Conservation (phyloP, 2,888 invertebrate genomes). For the Drosophila parthenogenetica region DNA sequence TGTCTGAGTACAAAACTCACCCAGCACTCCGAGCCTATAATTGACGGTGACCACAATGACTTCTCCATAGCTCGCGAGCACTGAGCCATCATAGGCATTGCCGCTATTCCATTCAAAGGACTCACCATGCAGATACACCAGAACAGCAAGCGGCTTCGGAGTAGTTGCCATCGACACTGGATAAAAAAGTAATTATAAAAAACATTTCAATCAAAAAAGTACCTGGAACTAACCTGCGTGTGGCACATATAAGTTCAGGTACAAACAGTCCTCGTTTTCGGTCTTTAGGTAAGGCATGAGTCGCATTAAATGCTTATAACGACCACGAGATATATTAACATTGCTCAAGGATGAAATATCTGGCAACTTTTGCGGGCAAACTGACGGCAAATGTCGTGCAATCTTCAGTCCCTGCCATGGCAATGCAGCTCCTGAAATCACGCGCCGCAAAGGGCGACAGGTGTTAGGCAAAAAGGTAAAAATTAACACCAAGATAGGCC, state of each 20-base stretch:
- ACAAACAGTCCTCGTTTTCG: slow-evolving; percentile 95
- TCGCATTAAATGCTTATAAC: slow-evolving; percentile 90
- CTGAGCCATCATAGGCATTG: slow-evolving; percentile 97
- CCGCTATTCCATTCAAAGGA: slow-evolving; percentile 99
- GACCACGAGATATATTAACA: slow-evolving; percentile 88
- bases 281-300: slow-evolving; percentile 89
- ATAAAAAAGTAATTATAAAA: not conserved
- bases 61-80: slow-evolving; percentile 96
- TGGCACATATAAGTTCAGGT: slow-evolving; percentile 96
- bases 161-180: slow-evolving; percentile 78
- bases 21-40: slow-evolving; percentile 92
- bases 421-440: slow-evolving; percentile 89
- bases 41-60: slow-evolving; percentile 94
- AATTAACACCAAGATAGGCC: slow-evolving; percentile 37
- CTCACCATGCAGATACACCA: slow-evolving; percentile 97
- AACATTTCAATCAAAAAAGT: not conserved
- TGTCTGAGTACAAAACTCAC: slow-evolving; percentile 84
- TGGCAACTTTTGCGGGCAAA: slow-evolving; percentile 94
- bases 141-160: slow-evolving; percentile 89
- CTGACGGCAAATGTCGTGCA: slow-evolving; percentile 91
- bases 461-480: not conserved
- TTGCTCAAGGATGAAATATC: slow-evolving; percentile 86
- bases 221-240: slow-evolving; percentile 89
- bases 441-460: not conserved
- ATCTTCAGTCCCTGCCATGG: slow-evolving; percentile 91